Base-by-base conservation (phyloP, 2,113 vertebrate species). In the Neolamprologus cancellatus region DNA sequence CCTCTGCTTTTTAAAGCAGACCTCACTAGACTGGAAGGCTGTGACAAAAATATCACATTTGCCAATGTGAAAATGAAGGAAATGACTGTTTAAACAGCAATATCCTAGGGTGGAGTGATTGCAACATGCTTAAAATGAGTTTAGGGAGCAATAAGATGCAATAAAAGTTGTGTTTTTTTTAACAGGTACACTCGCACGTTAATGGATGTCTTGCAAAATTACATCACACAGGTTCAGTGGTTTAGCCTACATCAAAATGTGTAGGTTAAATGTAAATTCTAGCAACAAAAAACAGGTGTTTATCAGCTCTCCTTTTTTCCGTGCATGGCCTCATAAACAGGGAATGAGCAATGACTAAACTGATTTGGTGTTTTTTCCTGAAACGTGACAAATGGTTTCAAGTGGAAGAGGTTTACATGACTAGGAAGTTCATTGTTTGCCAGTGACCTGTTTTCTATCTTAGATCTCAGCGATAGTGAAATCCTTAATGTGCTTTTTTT, bases 381-480 rank as follows among this genome's bases (percentile, higher is more conserved):
- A 64, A 71, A 80, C 18, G 34, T 88, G 57, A 95, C 76, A 78
- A 88, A 93, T 54, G 76, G 69, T 78, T 83, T 53, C 48, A 71
- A 50, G 8, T 66, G 4, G 32, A 61, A 81, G 53, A 85, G 25
- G 92, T 93, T 93, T 93, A 94, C 90, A 92, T 10, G 41, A 88
- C 18, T 7, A 36, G 87, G 89, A 95, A 88, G 91, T 82, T 79
- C 53, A 17, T 3, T 32, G 52, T 92, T 86, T 84, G 25, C 57
- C 84, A 81, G 41, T 44, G 69, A 84, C 44, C 89, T 93, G 87
- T 84, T 84, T 87, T 85, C 50, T 36, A 36, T 78, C 74, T 52
- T 3, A 5, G 18, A 57, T 34, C 50, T 20, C 81, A 74, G 44
- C 14, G 13, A 55, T 39, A 11, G 25, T 25, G 34, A 61, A 54